A percentile compares a stretch with the other conserved stretches of the same genome.
phyloP scores from a whole-genome alignment of 2,797 vertebrate genomes.

The Hippopotamyrus pictus region DNA sequence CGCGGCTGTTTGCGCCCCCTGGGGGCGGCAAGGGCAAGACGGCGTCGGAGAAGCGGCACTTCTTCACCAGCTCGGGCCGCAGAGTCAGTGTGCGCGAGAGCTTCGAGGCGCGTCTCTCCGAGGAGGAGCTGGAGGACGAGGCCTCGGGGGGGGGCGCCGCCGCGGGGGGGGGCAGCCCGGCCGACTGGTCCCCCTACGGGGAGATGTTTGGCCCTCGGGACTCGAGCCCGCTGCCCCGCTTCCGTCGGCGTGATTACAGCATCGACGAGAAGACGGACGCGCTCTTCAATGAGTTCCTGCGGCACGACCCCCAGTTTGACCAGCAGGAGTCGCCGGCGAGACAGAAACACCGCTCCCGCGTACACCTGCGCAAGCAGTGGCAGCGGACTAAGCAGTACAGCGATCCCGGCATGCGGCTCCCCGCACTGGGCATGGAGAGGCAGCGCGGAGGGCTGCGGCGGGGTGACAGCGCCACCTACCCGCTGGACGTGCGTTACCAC shows the following conservation, averaged over 20 bases:
- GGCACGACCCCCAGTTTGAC: slow-evolving; percentile 89
- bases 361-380: slow-evolving; percentile 89
- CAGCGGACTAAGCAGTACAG: slow-evolving; percentile 91
- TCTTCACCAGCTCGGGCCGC: slow-evolving; percentile 75
- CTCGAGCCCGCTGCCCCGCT: slow-evolving; percentile 43
- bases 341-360: slow-evolving; percentile 73
- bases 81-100: slow-evolving; percentile 83
- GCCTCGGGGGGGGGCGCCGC: too few species aligned
- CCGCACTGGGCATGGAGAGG: slow-evolving; percentile 55
- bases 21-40: slow-evolving; percentile 66
- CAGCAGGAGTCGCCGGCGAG: slow-evolving; percentile 72
- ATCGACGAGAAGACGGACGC: slow-evolving; percentile 95
- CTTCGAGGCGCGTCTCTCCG: slow-evolving; percentile 64
- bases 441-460: slow-evolving; percentile 58
- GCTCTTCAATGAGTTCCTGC: slow-evolving; percentile 88
- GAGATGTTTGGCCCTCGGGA: slow-evolving; percentile 48
- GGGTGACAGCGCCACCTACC: slow-evolving; percentile 65
- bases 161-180: slow-evolving; percentile 41
- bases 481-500: slow-evolving; percentile 68
- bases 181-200: slow-evolving; percentile 46
- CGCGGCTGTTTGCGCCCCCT: slow-evolving; percentile 59
- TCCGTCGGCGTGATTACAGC: slow-evolving; percentile 89
- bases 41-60: slow-evolving; percentile 75
- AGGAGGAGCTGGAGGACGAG: slow-evolving; percentile 66
- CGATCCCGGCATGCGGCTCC: slow-evolving; percentile 72